phyloP scores from a whole-genome alignment of 2,797 vertebrate species.

The Cynodonichthys magdalenae region DNA sequence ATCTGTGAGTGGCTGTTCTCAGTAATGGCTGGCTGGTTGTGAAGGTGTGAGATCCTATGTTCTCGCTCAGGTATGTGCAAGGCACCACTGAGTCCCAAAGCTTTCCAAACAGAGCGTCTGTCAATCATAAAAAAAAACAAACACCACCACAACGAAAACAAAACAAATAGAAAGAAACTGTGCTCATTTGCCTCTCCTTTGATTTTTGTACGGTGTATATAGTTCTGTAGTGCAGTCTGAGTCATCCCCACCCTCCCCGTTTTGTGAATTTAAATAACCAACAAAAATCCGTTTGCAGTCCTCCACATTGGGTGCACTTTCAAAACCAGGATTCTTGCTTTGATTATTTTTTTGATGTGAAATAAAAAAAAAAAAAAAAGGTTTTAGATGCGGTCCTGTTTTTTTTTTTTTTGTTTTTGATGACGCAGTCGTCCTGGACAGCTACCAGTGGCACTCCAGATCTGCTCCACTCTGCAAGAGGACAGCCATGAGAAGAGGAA shows the following conservation, averaged over 20 bases:
- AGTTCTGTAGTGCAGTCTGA: slow-evolving; percentile 22
- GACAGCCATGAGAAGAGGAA: slow-evolving; percentile 53
- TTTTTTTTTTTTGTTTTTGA: slow-evolving; percentile 81
- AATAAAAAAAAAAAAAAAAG: slow-evolving; percentile 68
- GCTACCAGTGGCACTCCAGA: slow-evolving; percentile 97
- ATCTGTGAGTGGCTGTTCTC: slow-evolving; percentile 39
- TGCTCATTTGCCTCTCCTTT: slow-evolving; percentile 66
- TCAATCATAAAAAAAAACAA: slow-evolving; percentile 48
- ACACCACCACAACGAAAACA: slow-evolving; percentile 46
- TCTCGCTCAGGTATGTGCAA: slow-evolving; percentile 58
- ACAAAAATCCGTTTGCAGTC: slow-evolving; percentile 43
- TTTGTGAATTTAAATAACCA: slow-evolving; percentile 42
- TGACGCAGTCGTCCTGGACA: slow-evolving; percentile 74
- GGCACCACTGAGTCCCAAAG: slow-evolving; percentile 61
- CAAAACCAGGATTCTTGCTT: slow-evolving; percentile 58
- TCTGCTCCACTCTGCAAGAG: slow-evolving; percentile 91
- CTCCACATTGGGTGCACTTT: slow-evolving; percentile 42
- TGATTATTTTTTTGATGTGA: slow-evolving; percentile 74
- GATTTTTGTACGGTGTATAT: slow-evolving; percentile 13
- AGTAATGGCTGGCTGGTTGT: slow-evolving; percentile 25
- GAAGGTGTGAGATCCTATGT: slow-evolving; percentile 38
- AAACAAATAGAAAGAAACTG: slow-evolving; percentile 72
- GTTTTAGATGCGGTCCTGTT: slow-evolving; percentile 81
- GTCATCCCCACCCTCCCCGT: background rate
- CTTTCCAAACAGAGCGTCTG: slow-evolving; percentile 34